Conservation (phyloP, 2,888 invertebrate genomes). For the Amphimallon solstitiale region DNA sequence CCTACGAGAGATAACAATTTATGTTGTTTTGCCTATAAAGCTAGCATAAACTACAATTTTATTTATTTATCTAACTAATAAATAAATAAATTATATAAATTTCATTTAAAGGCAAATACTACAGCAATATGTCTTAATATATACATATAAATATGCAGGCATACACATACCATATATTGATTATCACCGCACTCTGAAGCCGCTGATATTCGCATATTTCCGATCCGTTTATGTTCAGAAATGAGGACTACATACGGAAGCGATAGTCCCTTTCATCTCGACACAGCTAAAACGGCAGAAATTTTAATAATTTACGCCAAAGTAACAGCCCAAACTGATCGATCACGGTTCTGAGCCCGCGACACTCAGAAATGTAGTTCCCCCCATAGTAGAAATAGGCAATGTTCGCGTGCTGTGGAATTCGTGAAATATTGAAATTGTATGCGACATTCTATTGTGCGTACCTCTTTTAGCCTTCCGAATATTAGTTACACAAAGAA, state of each 20-base stretch:
- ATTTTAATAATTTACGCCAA: conserved; percentile 14
- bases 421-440: neutral
- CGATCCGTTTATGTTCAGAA: conserved; percentile 16
- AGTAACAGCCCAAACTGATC: neutral
- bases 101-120: too few relatives aligned
- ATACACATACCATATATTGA: neutral
- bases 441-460: conserved; percentile 1
- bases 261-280: conserved; percentile 6
- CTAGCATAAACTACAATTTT: too few relatives aligned
- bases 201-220: neutral
- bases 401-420: neutral
- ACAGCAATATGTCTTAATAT: too few relatives aligned
- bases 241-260: neutral
- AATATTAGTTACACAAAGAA: neutral
- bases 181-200: neutral
- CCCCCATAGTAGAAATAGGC: neutral
- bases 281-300: conserved; percentile 4
- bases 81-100: too few relatives aligned
- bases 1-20: too few relatives aligned
- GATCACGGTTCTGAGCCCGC: neutral
- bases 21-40: too few relatives aligned
- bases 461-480: neutral
- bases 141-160: too few relatives aligned
- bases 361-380: neutral
- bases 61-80: too few relatives aligned